Evolutionary conservation across 2,888 invertebrate species (phyloP).

Genomic region (Ennomos erosarius): DNA sequence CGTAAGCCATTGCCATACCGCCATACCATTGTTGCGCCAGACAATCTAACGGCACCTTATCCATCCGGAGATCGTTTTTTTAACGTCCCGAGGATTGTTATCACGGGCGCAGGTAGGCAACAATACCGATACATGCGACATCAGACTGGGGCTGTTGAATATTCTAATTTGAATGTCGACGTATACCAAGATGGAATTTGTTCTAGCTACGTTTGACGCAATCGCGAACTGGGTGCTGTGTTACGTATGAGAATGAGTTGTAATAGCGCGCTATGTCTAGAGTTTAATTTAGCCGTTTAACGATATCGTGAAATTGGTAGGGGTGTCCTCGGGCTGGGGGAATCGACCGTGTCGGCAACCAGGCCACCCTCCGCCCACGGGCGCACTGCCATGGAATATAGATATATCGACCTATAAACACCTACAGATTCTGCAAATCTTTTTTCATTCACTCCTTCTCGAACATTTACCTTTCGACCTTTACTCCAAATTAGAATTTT

Average conservation of each 20-base stretch:
- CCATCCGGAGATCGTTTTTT: conserved; percentile 72
- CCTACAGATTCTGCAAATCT: conserved; percentile 32
- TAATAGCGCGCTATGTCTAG: conserved; percentile 21
- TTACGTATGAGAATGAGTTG: conserved; percentile 10
- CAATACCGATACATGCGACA: conserved; percentile 34
- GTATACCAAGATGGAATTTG: conserved; percentile 20
- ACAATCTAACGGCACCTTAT: conserved; percentile 80
- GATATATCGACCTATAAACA: conserved; percentile 23
- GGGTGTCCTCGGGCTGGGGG: conserved; percentile 40
- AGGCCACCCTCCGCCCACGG: conserved; percentile 40
- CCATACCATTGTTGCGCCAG: conserved; percentile 71
- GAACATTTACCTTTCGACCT: conserved; percentile 22
- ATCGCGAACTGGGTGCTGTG: not conserved
- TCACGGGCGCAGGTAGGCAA: conserved; percentile 58
- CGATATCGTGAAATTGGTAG: conserved; percentile 39
- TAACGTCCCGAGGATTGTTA: conserved; percentile 65
- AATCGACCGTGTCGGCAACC: conserved; percentile 48
- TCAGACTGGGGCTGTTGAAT: conserved; percentile 28
- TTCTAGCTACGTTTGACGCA: conserved; percentile 12
- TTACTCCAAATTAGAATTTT: conserved; percentile 1
- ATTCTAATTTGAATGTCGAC: conserved; percentile 33
- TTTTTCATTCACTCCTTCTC: conserved; percentile 19
- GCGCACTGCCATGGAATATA: conserved; percentile 10
- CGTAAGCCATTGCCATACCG: conserved; percentile 50
- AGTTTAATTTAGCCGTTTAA: conserved; percentile 32